Evolutionary conservation across 2,888 invertebrate species (phyloP).

Genomic region (Caenorhabditis afra): DNA sequence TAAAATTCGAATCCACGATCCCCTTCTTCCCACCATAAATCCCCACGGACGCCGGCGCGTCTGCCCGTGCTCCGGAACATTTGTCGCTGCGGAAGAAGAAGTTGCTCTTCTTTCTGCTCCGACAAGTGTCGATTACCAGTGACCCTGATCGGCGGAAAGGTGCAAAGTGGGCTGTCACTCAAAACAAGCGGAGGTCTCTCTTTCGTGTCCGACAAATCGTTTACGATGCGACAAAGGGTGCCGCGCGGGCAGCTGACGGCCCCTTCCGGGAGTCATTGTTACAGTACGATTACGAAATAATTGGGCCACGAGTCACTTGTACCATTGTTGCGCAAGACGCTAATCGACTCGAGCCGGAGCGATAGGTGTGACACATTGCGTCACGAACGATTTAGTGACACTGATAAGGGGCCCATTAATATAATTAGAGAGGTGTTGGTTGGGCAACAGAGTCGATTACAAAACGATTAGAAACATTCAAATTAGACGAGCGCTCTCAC

Average conservation of each 20-base stretch:
- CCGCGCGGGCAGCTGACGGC: slow-evolving; percentile 46
- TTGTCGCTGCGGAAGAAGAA: slow-evolving; percentile 44
- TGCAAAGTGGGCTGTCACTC: slow-evolving; percentile 60
- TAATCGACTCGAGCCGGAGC: slow-evolving; percentile 22
- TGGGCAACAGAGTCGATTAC: no score
- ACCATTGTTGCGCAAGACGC: slow-evolving; percentile 34
- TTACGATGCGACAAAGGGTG: slow-evolving; percentile 54
- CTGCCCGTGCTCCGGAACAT: slow-evolving; percentile 16
- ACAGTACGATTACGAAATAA: slow-evolving; percentile 42
- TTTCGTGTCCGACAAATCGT: slow-evolving; percentile 54
- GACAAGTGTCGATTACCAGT: slow-evolving; percentile 47
- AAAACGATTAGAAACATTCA: no score
- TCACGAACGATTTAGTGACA: slow-evolving; percentile 10
- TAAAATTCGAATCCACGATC: background rate
- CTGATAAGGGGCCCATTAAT: no score
- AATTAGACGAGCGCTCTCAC: no score
- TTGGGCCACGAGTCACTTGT: slow-evolving; percentile 44
- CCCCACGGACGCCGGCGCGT: slow-evolving; percentile 40
- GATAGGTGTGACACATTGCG: slow-evolving; percentile 44
- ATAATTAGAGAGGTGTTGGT: no score
- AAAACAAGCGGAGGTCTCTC: slow-evolving; percentile 42
- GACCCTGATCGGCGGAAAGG: slow-evolving; percentile 58
- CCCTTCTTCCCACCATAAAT: slow-evolving; percentile 54
- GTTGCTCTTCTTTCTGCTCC: slow-evolving; percentile 31
- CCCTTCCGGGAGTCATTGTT: slow-evolving; percentile 29